Conservation (phyloP, 2,113 vertebrate species). For the Spea multiplicata region DNA sequence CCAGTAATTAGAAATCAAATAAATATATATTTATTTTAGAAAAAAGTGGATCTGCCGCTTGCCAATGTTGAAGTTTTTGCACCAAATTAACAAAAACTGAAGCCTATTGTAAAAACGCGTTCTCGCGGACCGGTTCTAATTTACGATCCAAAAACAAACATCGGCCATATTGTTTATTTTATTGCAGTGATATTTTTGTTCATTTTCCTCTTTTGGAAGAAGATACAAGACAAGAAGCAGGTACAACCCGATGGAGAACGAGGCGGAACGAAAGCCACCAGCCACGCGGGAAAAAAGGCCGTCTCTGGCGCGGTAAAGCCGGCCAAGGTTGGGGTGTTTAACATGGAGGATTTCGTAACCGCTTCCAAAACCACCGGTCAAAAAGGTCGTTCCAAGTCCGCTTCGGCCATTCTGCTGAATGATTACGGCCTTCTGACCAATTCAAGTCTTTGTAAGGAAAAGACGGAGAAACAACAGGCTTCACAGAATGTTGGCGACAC, state of each 20-base stretch:
- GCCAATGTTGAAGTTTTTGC: no score
- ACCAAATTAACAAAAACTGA: no score
- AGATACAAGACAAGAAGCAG: conserved; percentile 55
- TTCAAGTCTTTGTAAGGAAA: not conserved
- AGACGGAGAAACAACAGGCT: not conserved
- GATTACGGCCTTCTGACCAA: conserved; percentile 32
- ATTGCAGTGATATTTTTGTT: conserved; percentile 57
- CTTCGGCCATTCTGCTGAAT: conserved; percentile 57
- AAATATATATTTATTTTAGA: no score
- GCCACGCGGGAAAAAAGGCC: not conserved
- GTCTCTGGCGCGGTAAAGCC: not conserved
- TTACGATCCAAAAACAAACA: conserved; percentile 15
- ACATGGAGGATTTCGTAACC: not conserved
- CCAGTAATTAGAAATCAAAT: no score
- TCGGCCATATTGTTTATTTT: not conserved
- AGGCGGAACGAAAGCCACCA: not conserved
- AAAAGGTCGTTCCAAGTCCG: conserved; percentile 61
- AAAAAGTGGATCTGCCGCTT: no score
- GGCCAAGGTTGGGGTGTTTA: not conserved
- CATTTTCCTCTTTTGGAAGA: conserved; percentile 48
- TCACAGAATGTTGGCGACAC: not conserved
- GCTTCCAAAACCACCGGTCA: not conserved
- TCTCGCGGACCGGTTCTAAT: not conserved
- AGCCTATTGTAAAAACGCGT: no score
- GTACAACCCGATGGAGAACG: conserved; percentile 34